A percentile compares a stretch with the other conserved stretches of the same genome.
phyloP scores from a whole-genome alignment of 2,888 invertebrate genomes.

The Philaethria dido region DNA sequence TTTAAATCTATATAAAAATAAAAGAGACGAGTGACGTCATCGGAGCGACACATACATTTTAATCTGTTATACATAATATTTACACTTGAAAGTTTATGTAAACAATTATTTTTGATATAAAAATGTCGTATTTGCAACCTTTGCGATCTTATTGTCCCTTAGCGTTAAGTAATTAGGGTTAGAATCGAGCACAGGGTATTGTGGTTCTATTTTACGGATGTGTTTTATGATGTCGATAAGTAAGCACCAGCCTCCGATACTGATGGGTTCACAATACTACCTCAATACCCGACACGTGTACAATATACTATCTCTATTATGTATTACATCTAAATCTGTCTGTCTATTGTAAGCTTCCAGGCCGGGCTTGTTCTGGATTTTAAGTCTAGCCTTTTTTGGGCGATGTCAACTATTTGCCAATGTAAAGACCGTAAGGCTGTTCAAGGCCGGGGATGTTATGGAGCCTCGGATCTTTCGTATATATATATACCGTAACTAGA shows the following conservation, averaged over 20 bases:
- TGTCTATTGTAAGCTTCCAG: slow-evolving; percentile 60
- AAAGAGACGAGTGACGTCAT: slow-evolving; percentile 1
- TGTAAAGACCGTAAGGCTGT: background rate
- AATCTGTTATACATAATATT: slow-evolving; percentile 22
- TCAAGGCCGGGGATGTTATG: no score
- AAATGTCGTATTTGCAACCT: slow-evolving; percentile 60
- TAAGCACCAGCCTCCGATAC: slow-evolving; percentile 66
- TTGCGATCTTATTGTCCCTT: slow-evolving; percentile 80
- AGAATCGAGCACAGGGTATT: slow-evolving; percentile 82
- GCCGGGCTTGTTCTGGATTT: slow-evolving; percentile 44
- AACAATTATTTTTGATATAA: slow-evolving; percentile 42
- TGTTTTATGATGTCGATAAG: slow-evolving; percentile 71
- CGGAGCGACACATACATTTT: slow-evolving; percentile 1
- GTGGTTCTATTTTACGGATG: slow-evolving; percentile 82
- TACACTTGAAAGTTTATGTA: slow-evolving; percentile 19
- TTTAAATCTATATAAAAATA: background rate
- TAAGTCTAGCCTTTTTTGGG: slow-evolving; percentile 1
- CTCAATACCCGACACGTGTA: slow-evolving; percentile 80
- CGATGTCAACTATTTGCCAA: no score
- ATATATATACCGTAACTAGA: no score
- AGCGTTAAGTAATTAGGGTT: slow-evolving; percentile 78
- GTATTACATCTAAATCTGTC: slow-evolving; percentile 64
- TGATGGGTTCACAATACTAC: slow-evolving; percentile 73
- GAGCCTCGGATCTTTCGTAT: no score
- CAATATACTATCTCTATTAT: slow-evolving; percentile 52